A percentile compares a stretch with the other conserved stretches of the same genome.
Evolutionary conservation across 2,888 invertebrate genomes (phyloP).

Genomic region (Lasioglossum vierecki): DNA sequence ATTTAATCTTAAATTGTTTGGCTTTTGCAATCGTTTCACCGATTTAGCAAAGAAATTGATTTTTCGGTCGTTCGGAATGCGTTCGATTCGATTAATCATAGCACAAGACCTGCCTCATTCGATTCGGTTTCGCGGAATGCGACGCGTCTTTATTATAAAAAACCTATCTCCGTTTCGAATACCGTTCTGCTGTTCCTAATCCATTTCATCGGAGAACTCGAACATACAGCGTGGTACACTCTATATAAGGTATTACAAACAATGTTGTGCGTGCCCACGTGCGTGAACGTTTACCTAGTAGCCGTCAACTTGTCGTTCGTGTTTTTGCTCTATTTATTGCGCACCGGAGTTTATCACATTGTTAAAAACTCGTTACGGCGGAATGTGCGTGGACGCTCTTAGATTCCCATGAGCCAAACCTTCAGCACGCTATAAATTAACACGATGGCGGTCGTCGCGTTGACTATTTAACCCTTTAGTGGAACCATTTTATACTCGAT

Average conservation of each 20-base stretch:
- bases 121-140: neutral
- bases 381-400: slow-evolving; percentile 72
- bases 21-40: neutral
- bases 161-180: slow-evolving; percentile 34
- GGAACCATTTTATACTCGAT: neutral
- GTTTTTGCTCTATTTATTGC: slow-evolving; percentile 72
- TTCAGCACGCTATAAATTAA: slow-evolving; percentile 17
- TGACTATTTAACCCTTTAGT: neutral
- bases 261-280: slow-evolving; percentile 74
- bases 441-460: slow-evolving; percentile 11
- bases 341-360: slow-evolving; percentile 72
- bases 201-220: slow-evolving; percentile 62
- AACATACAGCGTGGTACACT: slow-evolving; percentile 64
- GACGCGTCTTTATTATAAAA: slow-evolving; percentile 9
- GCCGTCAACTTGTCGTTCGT: slow-evolving; percentile 76
- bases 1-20: neutral
- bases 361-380: slow-evolving; percentile 69
- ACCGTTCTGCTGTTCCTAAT: slow-evolving; percentile 53
- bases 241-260: slow-evolving; percentile 71
- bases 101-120: neutral
- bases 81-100: neutral
- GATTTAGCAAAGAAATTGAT: slow-evolving; percentile 3
- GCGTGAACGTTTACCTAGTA: slow-evolving; percentile 76
- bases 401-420: slow-evolving; percentile 46
- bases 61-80: neutral